Evolutionary conservation across 2,888 invertebrate species (phyloP).

Genomic region (Drosophila gaucha): DNA sequence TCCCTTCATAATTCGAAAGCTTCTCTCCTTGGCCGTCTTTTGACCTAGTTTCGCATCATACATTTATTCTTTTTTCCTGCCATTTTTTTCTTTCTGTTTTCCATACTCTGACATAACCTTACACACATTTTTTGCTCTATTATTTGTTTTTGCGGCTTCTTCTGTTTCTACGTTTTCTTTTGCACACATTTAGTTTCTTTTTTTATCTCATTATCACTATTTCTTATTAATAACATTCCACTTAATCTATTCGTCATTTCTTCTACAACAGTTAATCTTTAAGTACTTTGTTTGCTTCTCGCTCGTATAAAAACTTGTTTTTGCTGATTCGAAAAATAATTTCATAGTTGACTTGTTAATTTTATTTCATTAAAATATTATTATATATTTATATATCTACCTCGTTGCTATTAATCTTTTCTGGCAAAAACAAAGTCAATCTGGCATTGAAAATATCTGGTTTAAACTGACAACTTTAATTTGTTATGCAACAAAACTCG

Average conservation of each 20-base stretch:
- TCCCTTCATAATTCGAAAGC: background rate
- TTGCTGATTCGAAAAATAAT: too few species aligned
- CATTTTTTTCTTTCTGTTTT: background rate
- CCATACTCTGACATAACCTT: background rate
- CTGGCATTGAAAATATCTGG: too few species aligned
- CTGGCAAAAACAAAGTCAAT: too few species aligned
- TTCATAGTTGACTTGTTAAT: too few species aligned
- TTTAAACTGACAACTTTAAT: too few species aligned
- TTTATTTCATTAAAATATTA: too few species aligned
- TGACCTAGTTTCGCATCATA: constrained; percentile 22
- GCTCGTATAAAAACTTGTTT: too few species aligned
- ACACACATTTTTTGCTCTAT: background rate
- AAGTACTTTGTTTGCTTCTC: too few species aligned
- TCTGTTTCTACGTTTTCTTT: background rate
- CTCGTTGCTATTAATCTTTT: too few species aligned
- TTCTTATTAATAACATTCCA: constrained; percentile 9
- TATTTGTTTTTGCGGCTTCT: background rate
- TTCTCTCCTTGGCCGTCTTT: background rate
- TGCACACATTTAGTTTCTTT: constrained; percentile 19
- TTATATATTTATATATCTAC: too few species aligned
- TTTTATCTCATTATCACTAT: constrained; percentile 26
- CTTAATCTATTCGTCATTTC: background rate
- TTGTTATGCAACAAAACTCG: too few species aligned
- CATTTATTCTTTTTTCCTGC: background rate
- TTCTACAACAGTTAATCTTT: background rate